A percentile compares a stretch with the other conserved stretches of the same genome.
phyloP scores from a whole-genome alignment of 2,797 vertebrate species.

The Sebastes melanostomus region DNA sequence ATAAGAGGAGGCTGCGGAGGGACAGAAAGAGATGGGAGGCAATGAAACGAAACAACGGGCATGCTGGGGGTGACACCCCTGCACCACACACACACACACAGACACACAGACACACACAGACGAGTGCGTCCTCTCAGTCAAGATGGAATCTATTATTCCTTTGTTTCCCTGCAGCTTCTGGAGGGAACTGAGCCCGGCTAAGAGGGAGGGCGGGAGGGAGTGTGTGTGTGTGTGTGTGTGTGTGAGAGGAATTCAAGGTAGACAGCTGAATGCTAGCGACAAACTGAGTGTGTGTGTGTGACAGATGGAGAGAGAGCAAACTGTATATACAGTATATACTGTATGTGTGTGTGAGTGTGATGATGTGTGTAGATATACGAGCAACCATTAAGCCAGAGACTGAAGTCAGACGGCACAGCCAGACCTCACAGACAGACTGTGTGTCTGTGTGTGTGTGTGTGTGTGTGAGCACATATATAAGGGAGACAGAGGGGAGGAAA shows the following conservation, averaged over 20 bases:
- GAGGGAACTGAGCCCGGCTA: slow-evolving; percentile 40
- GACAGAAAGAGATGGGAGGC: not conserved
- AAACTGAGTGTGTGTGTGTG: not conserved
- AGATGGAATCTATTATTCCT: slow-evolving; percentile 73
- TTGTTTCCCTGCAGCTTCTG: slow-evolving; percentile 71
- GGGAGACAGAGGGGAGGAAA: not conserved
- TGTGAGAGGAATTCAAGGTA: slow-evolving; percentile 16
- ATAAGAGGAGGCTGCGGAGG: not conserved
- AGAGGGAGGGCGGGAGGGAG: slow-evolving; percentile 5
- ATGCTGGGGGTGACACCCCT: slow-evolving; percentile 31
- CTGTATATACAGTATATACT: not conserved
- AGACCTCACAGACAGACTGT: slow-evolving; percentile 4
- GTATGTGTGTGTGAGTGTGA: not conserved
- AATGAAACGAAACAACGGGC: not conserved
- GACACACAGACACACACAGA: not conserved
- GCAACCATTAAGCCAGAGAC: slow-evolving; percentile 16
- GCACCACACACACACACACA: not conserved
- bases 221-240: not conserved
- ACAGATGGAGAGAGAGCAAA: not conserved
- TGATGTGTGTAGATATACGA: slow-evolving; percentile 27
- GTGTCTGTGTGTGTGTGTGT: not conserved
- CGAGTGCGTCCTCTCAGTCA: slow-evolving; percentile 38
- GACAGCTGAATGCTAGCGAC: slow-evolving; percentile 24
- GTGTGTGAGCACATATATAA: not conserved
- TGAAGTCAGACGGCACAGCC: not conserved